Percentiles rank a stretch among this genome's conserved stretches.
Conservation (phyloP, 2,113 vertebrate species). For the Andinoacara biseriatus region DNA sequence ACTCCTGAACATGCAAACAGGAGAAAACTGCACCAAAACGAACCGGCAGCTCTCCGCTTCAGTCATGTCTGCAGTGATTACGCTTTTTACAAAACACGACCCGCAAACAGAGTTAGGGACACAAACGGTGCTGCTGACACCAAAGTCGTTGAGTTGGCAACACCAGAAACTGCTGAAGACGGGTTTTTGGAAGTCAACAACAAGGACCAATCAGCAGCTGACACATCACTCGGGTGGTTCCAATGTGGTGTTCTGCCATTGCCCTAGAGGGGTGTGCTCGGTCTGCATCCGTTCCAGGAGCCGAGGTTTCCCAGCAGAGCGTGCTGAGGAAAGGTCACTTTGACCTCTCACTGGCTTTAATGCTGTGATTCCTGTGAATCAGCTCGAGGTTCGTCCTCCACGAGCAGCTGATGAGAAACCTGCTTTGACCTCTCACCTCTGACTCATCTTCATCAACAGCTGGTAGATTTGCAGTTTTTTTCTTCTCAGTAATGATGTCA, state of each 20-base stretch:
- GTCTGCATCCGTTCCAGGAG: not conserved
- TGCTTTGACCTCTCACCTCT: not conserved
- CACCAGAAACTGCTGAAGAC: too few species aligned
- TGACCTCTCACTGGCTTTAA: not conserved
- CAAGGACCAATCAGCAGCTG: too few species aligned
- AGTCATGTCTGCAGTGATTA: too few species aligned
- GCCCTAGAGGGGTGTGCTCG: not conserved
- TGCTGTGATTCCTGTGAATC: not conserved
- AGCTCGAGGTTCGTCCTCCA: not conserved
- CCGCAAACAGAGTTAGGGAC: too few species aligned
- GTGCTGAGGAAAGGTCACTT: not conserved
- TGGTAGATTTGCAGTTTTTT: not conserved
- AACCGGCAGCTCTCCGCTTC: too few species aligned
- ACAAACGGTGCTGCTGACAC: too few species aligned
- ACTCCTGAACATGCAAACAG: too few species aligned
- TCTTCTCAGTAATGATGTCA: constrained; percentile 12
- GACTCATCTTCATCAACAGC: not conserved
- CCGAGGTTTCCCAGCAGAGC: not conserved
- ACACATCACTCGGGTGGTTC: not conserved
- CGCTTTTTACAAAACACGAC: too few species aligned
- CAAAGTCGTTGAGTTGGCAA: too few species aligned
- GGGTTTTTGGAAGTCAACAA: too few species aligned
- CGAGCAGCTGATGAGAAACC: not conserved
- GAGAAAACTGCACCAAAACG: too few species aligned
- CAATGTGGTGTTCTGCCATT: not conserved